phyloP scores from a whole-genome alignment of 2,113 vertebrate species.

The Acanthisitta chloris region DNA sequence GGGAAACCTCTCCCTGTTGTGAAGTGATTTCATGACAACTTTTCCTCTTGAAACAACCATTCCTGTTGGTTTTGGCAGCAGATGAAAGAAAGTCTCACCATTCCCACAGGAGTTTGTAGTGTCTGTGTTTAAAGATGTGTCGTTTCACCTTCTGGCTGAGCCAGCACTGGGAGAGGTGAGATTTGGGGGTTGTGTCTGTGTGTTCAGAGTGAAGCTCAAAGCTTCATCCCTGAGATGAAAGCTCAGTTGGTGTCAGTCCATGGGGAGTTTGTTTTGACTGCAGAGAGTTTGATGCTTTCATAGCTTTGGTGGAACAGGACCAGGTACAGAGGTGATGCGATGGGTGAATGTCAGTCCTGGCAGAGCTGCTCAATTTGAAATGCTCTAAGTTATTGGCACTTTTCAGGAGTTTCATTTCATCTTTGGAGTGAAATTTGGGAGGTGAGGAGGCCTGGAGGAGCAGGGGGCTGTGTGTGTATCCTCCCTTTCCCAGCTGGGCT shows the following conservation, averaged over 20 bases:
- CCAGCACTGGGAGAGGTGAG: background rate
- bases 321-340: background rate
- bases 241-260: background rate
- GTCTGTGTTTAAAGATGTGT: background rate
- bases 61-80: background rate
- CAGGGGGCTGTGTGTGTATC: conserved; percentile 49
- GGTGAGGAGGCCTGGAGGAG: background rate
- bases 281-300: background rate
- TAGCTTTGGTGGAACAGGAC: background rate
- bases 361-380: accelerated
- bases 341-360: background rate
- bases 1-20: background rate
- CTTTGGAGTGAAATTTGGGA: background rate
- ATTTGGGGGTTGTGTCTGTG: background rate
- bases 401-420: background rate
- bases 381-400: background rate
- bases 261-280: background rate
- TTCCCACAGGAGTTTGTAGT: accelerated
- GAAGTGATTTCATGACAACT: conserved; percentile 26
- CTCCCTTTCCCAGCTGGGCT: conserved; percentile 88
- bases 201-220: background rate
- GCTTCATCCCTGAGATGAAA: background rate
- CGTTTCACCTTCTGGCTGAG: background rate
- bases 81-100: background rate
- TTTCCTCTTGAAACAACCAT: background rate